Evolutionary conservation across 2,113 vertebrate species (phyloP), one percentile per base, ranked within the genome.

Genomic region (Brienomyrus longianalis): DNA sequence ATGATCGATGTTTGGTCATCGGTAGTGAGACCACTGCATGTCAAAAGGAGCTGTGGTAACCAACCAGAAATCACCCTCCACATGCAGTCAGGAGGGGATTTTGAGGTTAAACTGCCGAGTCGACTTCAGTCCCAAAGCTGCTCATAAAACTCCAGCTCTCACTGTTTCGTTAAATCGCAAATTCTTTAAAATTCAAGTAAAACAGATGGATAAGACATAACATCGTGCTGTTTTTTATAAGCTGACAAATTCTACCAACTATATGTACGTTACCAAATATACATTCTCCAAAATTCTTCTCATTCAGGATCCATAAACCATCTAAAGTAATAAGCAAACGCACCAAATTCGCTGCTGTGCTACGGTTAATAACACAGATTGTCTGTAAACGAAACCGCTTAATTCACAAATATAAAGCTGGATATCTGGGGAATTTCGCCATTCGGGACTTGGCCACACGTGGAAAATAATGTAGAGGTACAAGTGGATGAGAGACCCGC

Each of bases 401-500:
- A 70, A 80, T 87, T 90, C 87, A 87, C 47, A 90, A 90, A 90
- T 80, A 88, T 87, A 54, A n/a, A 87, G 31, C 85, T n/a, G 31
- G 35, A 77, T 62, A 59, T 54, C 83, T 31, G 48, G 48, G 80
- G n/a, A 50, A 54, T 52, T 90, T 83, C 66, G 74, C 74, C 86
- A 27, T 31, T 45, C 10, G 10, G 62, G 27, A 21, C 59, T 88
- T 83, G 66, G 86, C 62, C 51, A 66, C 31, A 88, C 19, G 21
- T 47, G 83, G 50, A 88, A 88, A 90, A 86, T 89, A 66, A 70
- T n/a, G 59, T 56, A 62, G 86, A 86, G 74, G 88, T 88, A 90
- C 89, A 27, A 89, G 17, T 86, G 51, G 51, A 86, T 74, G 90
- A 88, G 90, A 93, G 93, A 92, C 93, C 93, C 92, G 91, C 62